phyloP scores from a whole-genome alignment of 2,888 invertebrate species.

The Xestia sexstrigata region DNA sequence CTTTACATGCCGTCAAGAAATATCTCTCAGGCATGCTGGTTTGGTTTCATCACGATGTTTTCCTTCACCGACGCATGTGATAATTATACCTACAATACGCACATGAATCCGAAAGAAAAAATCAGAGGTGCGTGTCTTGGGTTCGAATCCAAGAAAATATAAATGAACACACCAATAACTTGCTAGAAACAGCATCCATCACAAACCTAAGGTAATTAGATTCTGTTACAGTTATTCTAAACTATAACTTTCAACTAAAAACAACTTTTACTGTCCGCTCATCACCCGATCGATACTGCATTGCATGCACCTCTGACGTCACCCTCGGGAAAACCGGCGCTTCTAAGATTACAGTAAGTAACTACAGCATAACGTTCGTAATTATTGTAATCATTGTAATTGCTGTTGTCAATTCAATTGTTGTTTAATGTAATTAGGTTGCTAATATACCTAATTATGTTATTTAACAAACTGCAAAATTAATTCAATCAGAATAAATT shows the following conservation, averaged over 20 bases:
- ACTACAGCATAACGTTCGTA: conserved; percentile 19
- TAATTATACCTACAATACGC: too few relatives aligned
- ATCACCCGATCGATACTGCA: conserved; percentile 36
- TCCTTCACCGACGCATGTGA: too few relatives aligned
- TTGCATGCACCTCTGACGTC: conserved; percentile 49
- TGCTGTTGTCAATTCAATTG: conserved; percentile 38
- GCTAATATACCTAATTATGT: conserved; percentile 22
- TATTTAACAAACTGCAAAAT: neutral
- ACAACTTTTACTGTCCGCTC: conserved; percentile 21
- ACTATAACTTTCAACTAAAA: conserved; percentile 14
- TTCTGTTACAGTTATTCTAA: neutral
- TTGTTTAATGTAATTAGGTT: conserved; percentile 29
- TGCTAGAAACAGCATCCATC: neutral
- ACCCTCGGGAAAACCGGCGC: conserved; percentile 46
- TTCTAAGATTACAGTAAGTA: conserved; percentile 12
- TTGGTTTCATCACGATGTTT: too few relatives aligned
- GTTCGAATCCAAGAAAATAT: too few relatives aligned
- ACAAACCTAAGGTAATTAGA: neutral
- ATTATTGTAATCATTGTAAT: conserved; percentile 41
- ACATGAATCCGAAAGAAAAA: too few relatives aligned
- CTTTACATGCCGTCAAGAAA: neutral
- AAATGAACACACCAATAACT: neutral
- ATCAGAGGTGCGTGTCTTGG: too few relatives aligned
- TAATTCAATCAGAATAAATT: neutral
- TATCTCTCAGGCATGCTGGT: neutral